Evolutionary conservation across 2,888 invertebrate genomes (phyloP), one percentile per base, ranked within the genome.

Genomic region (Cetonia aurata): DNA sequence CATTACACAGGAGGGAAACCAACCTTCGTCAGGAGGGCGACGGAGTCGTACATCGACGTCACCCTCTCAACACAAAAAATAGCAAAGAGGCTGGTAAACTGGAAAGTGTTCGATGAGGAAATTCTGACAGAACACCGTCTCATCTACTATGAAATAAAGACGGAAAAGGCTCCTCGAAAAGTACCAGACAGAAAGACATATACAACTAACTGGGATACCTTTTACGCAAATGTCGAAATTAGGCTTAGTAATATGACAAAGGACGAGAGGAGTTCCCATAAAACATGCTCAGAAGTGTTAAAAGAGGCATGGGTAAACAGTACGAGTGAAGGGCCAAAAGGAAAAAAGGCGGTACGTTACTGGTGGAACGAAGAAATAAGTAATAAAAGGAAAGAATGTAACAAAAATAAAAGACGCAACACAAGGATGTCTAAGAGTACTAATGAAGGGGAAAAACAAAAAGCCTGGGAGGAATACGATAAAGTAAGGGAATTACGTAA

Each of bases 131-230:
- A 25, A 25, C 25, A 25, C 25, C 25, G 25, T 25, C 25, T 25
- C 25, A 59, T 59, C 59, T 59, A 59, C 13, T 59, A 44, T 15
- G 59, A 59, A 59, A 44, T 59, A 12, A 59, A 44, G 25, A 17
- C 12, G 9, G 59, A 44, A 13, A 41, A 10, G 15, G 19, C 19
- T 15, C 42, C 59, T 41, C 59, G n/a, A 19, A 59, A 41, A 13
- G 9, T 19, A 41, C 10, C 17, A 59, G 42, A 59, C 15, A 44
- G 17, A 19, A 19, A 44, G 13, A 41, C 10, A 44, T 44, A 12
- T 17, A 25, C 9, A 59, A 59, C 59, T 10, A 41, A 59, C 41
- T 59, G 25, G 25, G 55, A 55, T 9, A n/a, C 17, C 8, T 17
- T 19, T 37, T 19, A 37, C 13, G 55, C 55, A 8, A 37, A 17